Evolutionary conservation across 1,140 invertebrate species (phyloP).

Genomic region (Conus betulinus): DNA sequence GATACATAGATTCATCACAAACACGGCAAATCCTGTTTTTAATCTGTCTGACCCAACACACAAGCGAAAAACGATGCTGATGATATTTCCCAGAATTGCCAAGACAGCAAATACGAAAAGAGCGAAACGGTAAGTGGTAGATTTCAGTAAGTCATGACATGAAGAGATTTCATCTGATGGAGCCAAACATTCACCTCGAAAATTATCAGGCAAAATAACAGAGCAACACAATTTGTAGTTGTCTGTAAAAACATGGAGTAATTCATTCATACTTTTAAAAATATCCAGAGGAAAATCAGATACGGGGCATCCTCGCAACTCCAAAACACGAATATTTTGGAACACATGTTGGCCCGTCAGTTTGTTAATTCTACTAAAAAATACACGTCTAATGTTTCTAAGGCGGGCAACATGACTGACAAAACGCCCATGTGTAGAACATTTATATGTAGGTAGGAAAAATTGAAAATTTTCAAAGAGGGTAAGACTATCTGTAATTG

Average conservation of each 20-base stretch:
- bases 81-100: not conserved
- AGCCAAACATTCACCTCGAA: not conserved
- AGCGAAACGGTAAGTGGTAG: not conserved
- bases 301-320: not conserved
- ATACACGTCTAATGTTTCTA: slow-evolving; percentile 32
- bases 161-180: slow-evolving; percentile 17
- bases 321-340: not conserved
- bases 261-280: not conserved
- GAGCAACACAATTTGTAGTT: slow-evolving; percentile 24
- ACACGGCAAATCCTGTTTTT: not conserved
- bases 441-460: slow-evolving; percentile 30
- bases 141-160: not conserved
- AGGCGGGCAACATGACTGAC: not conserved
- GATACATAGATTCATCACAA: not conserved
- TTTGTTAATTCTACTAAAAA: slow-evolving; percentile 4
- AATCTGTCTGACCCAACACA: not conserved
- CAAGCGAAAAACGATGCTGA: not conserved
- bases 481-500: too few relatives aligned
- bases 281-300: not conserved
- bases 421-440: too few relatives aligned
- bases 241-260: not conserved
- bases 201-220: not conserved
- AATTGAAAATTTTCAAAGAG: not conserved
- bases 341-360: slow-evolving; percentile 34
- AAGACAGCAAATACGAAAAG: not conserved